Evolutionary conservation across 2,888 invertebrate species (phyloP), one percentile per base, ranked within the genome.

Genomic region (Hydriomena furcata): DNA sequence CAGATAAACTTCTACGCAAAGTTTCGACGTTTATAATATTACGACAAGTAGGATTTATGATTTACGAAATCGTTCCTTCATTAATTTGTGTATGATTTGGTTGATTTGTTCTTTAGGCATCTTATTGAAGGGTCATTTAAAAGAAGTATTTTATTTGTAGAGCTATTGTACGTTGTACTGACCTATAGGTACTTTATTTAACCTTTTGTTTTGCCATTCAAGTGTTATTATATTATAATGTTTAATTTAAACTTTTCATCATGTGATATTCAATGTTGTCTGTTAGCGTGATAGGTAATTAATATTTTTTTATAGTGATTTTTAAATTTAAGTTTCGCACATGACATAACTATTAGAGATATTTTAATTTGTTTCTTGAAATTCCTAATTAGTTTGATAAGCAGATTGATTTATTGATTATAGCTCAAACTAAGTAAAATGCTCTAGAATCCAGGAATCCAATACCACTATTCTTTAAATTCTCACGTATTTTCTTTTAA

Each of bases 241-340:
- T 81, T 83, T 71, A 76, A 81, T 82, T 83, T 71, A 75, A 80
- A 82, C 76, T 80, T 82, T 83, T 85, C 79, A 79, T 83, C 70
- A 86, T 90, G 89, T 90, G 89, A 90, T 90, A 90, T 89, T 85
- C 83, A 79, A 87, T 87, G 87, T 89, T 89, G 88, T 89, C 75
- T 86, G 87, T 88, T 89, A 83, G 79, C 74, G 79, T 80, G 82
- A 84, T 85, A 79, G 76, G 81, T 77, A 68, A 76, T 70, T 68
- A 79, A 75, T 40, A 34, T 23, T 31, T 72, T 73, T 64, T 73
- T 65, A 63, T 72, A 71, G 78, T 71, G 72, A 70, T 72, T 76
- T 79, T 82, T 84, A 75, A 72, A 70, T 65, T 70, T 82, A 80
- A 79, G 82, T 79, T 82, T 71, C 41, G 71, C 65, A 78, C 85